A percentile compares a stretch with the other conserved stretches of the same genome.
phyloP scores from a whole-genome alignment of 30 jellyfish, hydroid and myxozoan species.

The Hydractinia echinata region DNA sequence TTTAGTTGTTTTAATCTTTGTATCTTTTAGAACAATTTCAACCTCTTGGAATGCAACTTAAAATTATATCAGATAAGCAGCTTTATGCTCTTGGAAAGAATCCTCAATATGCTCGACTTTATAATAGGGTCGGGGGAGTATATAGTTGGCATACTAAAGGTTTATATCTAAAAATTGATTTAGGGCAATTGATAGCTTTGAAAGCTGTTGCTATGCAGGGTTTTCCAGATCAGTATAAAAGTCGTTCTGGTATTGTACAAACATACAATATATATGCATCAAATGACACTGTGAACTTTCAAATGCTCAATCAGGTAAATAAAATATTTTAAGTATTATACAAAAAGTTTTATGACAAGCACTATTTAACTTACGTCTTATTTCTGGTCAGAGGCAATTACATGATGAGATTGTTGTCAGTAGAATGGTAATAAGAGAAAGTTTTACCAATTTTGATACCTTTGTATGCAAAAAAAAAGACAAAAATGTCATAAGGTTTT shows the following conservation, averaged over 20 bases:
- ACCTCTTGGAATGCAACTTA: constrained; percentile 5
- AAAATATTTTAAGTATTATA: too few species aligned
- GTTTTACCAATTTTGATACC: too few species aligned
- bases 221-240: background rate
- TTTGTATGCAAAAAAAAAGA: too few species aligned
- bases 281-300: background rate
- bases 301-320: background rate
- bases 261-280: background rate
- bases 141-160: background rate
- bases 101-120: background rate
- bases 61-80: background rate
- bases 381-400: too few species aligned
- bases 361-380: too few species aligned
- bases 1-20: too few species aligned
- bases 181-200: background rate
- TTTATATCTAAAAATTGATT: background rate
- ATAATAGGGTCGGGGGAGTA: background rate
- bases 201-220: constrained; percentile 5
- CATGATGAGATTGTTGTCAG: too few species aligned
- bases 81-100: background rate
- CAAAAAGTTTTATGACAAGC: too few species aligned
- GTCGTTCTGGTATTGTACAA: background rate
- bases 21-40: background rate
- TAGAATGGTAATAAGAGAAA: too few species aligned
- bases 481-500: too few species aligned